Percentiles rank a stretch among this genome's conserved stretches.
These are phyloP conservation scores for Acrocephalus kingi DNA, from an alignment of 2,113 vertebrate species.

Conservation along the genomic window DNA sequence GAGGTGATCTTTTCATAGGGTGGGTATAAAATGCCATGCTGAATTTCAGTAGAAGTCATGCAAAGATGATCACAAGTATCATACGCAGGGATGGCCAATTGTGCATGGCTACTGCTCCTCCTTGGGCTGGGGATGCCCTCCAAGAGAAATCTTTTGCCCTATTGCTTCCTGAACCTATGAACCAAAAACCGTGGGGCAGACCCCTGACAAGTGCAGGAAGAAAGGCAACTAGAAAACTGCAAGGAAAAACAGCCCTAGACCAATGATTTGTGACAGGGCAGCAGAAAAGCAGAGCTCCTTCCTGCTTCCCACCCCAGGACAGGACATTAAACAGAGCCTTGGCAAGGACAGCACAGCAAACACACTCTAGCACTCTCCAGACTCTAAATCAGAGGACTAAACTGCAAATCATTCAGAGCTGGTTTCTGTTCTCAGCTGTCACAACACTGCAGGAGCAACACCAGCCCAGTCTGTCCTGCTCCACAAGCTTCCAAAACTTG, in stretches of 20 bases:
- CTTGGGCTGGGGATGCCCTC: fast-evolving
- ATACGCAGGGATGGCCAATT: neutral
- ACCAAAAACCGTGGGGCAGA: neutral
- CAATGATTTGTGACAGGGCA: neutral
- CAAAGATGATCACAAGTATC: neutral
- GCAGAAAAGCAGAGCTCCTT: neutral
- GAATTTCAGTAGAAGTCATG: neutral
- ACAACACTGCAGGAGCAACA: neutral
- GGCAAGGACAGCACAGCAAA: neutral
- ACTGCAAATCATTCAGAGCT: neutral
- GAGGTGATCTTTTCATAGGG: neutral
- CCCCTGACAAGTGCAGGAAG: neutral
- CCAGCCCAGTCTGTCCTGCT: neutral
- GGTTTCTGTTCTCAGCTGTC: neutral
- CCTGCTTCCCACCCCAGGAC: neutral
- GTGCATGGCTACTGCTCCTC: neutral
- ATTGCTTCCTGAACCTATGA: neutral
- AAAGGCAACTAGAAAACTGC: neutral
- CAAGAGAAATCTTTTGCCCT: neutral
- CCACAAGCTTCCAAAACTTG: fast-evolving
- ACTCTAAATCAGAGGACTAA: neutral
- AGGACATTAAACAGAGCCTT: neutral
- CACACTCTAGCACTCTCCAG: neutral
- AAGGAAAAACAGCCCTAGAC: neutral
- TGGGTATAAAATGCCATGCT: neutral